Percentiles rank a stretch among this genome's conserved stretches.
Conservation (phyloP, 1,140 invertebrate genomes). For the Eulimnadia texana region DNA sequence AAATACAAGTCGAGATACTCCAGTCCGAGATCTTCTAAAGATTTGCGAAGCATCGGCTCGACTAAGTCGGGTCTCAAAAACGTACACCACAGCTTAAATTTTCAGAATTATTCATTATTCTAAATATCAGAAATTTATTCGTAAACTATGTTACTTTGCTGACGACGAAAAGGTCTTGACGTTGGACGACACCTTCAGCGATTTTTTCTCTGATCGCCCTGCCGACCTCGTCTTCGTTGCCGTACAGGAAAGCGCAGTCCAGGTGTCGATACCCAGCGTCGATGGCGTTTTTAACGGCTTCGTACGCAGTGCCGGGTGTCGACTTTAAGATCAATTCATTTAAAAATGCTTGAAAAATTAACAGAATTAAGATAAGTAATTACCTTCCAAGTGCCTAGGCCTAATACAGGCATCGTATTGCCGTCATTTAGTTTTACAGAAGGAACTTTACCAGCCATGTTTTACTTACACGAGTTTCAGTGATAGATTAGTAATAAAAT, state of each 20-base stretch:
- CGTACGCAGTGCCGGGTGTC: constrained; percentile 48
- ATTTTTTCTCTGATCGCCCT: constrained; percentile 54
- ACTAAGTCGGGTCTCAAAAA: constrained; percentile 49
- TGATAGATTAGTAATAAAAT: too few species aligned
- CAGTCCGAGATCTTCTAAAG: constrained; percentile 47
- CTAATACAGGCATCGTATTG: constrained; percentile 30
- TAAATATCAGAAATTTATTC: not conserved
- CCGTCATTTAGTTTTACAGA: constrained; percentile 27
- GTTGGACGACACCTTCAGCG: constrained; percentile 47
- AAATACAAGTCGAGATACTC: constrained; percentile 71
- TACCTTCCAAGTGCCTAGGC: constrained; percentile 37
- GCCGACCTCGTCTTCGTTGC: constrained; percentile 75
- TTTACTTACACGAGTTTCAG: not conserved
- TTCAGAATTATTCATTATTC: not conserved
- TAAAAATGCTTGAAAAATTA: not conserved
- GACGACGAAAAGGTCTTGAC: constrained; percentile 38
- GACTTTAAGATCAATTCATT: constrained; percentile 35
- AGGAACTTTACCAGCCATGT: not conserved
- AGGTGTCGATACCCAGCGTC: constrained; percentile 64
- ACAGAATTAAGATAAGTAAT: not conserved
- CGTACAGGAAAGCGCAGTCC: constrained; percentile 65
- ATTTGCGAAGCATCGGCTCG: constrained; percentile 41
- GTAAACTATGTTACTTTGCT: constrained; percentile 27
- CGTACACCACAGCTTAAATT: constrained; percentile 56
- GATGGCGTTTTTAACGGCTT: constrained; percentile 60